Base-by-base conservation (phyloP, 2,797 vertebrate species). In the Enteromius anoplus region DNA sequence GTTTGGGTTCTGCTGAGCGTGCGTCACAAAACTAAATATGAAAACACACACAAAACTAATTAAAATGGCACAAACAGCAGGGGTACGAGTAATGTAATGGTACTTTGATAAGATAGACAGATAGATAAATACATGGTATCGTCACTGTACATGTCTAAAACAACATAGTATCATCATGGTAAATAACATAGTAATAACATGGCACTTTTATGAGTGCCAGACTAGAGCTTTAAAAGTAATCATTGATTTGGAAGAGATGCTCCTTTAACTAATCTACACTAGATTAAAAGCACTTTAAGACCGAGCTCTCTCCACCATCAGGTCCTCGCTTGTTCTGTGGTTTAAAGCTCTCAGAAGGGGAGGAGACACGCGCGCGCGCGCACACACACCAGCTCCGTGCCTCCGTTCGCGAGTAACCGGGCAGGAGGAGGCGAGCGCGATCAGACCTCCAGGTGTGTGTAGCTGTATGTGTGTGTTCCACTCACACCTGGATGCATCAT, bases 401-500 rank as follows among this genome's bases (percentile, higher is more conserved):
- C 82, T 88, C 88, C 90, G 26, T 70, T 73, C 84, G 15, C 3
- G 62, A 53, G 64, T 70, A n/a, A 69, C 65, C 88, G 86, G 87
- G 88, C 83, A 85, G 58, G 81, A 83, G 82, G 80, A 87, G 84
- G 90, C 87, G 75, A 82, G 91, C 87, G 86, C 87, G 90, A 89
- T 84, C 88, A 83, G 91, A 90, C 92, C 93, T 93, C 92, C 94
- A 94, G 93, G 94, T 95, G 93, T 93, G 93, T 87, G 70, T 84
- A 51, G 26, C 65, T 71, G 81, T 37, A 68, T 84, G 77, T 79
- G 51, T 23, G 75, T 60, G 89, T 71, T 85, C 84, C 55, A 70
- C 51, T 75, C 92, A 89, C 94, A 96, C 95, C 95, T 96, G 95
- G 92, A 90, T 85, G 80, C n/a, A 92, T 89, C 94, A 96, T 92